Percentiles rank a stretch among this genome's conserved stretches.
phyloP scores from a whole-genome alignment of 2,888 invertebrate species.

The Dermolepida albohirtum region DNA sequence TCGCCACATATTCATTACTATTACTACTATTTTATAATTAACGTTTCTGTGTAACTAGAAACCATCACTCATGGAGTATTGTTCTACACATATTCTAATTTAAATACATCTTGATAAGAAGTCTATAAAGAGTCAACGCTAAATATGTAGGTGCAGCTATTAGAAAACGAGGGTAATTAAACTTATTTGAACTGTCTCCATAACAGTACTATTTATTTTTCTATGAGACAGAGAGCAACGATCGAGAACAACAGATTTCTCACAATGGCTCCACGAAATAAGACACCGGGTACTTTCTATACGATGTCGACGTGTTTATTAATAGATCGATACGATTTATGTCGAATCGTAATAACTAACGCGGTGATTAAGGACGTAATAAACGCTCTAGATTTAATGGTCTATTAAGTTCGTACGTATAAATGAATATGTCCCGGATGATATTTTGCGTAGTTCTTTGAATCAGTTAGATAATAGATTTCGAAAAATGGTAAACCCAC shows the following conservation, averaged over 20 bases:
- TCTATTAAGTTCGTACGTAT: not conserved
- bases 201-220: no score
- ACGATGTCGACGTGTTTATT: slow-evolving; percentile 15
- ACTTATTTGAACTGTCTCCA: no score
- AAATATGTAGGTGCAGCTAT: no score
- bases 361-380: slow-evolving; percentile 21
- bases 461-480: not conserved
- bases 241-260: slow-evolving; percentile 16
- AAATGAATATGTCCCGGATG: not conserved
- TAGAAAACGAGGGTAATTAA: no score
- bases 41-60: no score
- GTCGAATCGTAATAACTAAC: slow-evolving; percentile 1
- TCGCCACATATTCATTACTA: no score
- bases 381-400: slow-evolving; percentile 11
- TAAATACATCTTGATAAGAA: no score
- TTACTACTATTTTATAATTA: no score
- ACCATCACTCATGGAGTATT: no score
- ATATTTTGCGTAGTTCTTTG: slow-evolving; percentile 4
- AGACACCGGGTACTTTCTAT: slow-evolving; percentile 12
- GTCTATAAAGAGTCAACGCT: no score
- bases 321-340: slow-evolving; percentile 17
- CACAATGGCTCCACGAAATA: slow-evolving; percentile 6
- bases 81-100: no score
- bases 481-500: not conserved
- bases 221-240: not conserved